These are phyloP conservation scores for Agrypnia vestita DNA, from an alignment of 1,140 invertebrate species.

Conservation along the genomic window DNA sequence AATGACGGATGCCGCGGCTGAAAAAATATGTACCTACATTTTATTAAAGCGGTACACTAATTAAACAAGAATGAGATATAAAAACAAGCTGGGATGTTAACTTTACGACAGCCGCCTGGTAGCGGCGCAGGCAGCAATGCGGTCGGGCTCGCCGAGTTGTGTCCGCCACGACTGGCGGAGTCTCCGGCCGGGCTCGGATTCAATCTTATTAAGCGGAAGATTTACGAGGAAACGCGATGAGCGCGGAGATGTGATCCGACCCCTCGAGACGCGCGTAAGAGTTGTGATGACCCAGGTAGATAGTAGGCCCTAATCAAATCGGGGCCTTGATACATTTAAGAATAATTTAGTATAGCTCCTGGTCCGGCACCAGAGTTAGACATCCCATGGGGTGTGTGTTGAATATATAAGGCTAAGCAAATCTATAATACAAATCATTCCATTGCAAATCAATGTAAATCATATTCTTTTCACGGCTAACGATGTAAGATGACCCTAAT, in stretches of 20 bases:
- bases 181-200: background rate
- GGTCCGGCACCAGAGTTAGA: no score
- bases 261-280: background rate
- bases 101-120: background rate
- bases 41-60: slow-evolving; percentile 20
- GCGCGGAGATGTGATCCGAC: background rate
- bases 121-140: slow-evolving; percentile 11
- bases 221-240: background rate
- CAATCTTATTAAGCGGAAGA: background rate
- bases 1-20: slow-evolving; percentile 6
- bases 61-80: slow-evolving; percentile 41
- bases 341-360: no score
- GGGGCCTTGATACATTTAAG: no score
- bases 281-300: no score
- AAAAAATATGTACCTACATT: slow-evolving; percentile 23
- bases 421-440: no score
- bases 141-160: background rate
- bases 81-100: slow-evolving; percentile 21
- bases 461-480: no score
- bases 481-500: no score
- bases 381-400: no score
- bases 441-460: no score
- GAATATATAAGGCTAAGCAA: no score
- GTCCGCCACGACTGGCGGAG: background rate
- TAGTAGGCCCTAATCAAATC: no score